A percentile compares a stretch with the other conserved stretches of the same genome.
Conservation (phyloP, 2,113 vertebrate genomes). For the Ursus arctos region DNA sequence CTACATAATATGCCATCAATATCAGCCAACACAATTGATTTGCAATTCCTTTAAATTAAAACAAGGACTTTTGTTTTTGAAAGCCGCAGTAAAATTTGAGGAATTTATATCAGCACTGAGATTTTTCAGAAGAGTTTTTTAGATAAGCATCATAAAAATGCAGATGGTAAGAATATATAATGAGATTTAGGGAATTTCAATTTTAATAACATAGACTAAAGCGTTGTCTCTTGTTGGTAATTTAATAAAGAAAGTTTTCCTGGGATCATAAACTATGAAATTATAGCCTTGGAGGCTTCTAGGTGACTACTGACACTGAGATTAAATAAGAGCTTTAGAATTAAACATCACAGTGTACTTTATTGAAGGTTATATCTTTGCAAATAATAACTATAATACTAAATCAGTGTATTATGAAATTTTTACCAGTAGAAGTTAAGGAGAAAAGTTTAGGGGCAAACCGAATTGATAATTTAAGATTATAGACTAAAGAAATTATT, state of each 20-base stretch:
- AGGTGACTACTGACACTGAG: constrained; percentile 25
- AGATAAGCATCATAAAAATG: constrained; percentile 64
- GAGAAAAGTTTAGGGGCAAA: not conserved
- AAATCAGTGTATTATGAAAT: constrained; percentile 17
- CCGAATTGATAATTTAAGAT: constrained; percentile 20
- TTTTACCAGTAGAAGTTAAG: not conserved
- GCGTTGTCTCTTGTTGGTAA: constrained; percentile 24
- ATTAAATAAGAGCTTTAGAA: constrained; percentile 62
- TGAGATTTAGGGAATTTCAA: constrained; percentile 59
- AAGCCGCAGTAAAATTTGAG: constrained; percentile 45
- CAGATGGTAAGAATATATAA: constrained; percentile 58
- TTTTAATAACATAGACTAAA: constrained; percentile 65
- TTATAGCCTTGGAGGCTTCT: constrained; percentile 11
- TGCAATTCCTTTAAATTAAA: constrained; percentile 44
- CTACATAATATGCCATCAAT: not conserved
- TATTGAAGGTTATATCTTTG: constrained; percentile 3
- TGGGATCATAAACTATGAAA: constrained; percentile 60
- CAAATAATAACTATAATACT: constrained; percentile 44
- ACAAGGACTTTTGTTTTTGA: constrained; percentile 34
- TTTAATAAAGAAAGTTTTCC: constrained; percentile 42
- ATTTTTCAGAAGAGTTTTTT: constrained; percentile 45
- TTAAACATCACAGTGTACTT: not conserved
- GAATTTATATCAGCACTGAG: constrained; percentile 49
- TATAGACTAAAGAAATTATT: not conserved
- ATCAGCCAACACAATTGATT: not conserved